These are phyloP conservation scores for Tenrec ecaudatus DNA, from an alignment of 2,113 vertebrate genomes.

Conservation along the genomic window DNA sequence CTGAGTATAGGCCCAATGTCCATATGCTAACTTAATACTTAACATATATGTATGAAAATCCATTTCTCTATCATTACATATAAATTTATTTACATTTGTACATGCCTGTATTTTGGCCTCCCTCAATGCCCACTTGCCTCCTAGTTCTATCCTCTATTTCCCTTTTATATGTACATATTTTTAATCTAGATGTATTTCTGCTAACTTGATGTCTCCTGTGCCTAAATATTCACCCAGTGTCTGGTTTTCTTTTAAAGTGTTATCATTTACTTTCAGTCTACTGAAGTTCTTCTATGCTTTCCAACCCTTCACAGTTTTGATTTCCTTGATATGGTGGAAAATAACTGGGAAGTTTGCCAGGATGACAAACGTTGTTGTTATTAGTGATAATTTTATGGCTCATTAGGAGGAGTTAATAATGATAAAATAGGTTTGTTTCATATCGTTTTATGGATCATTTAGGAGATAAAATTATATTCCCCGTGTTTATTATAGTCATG, in stretches of 20 bases:
- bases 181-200: background rate
- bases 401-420: constrained; percentile 12
- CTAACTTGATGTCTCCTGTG: background rate
- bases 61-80: no score
- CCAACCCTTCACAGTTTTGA: constrained; percentile 7
- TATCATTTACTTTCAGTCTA: background rate
- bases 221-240: background rate
- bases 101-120: no score
- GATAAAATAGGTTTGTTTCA: constrained; percentile 35
- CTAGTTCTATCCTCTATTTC: background rate
- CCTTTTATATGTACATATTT: background rate
- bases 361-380: background rate
- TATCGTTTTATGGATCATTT: background rate
- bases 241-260: constrained; percentile 18
- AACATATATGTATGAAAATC: no score
- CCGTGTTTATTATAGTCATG: background rate
- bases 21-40: no score
- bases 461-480: constrained; percentile 14
- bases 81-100: no score
- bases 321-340: constrained; percentile 22
- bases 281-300: background rate
- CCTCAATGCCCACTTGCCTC: no score
- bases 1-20: no score
- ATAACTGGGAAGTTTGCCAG: background rate
- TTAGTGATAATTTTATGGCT: constrained; percentile 35